Evolutionary conservation across 2,888 invertebrate species (phyloP).

Genomic region (Sphaerolaimus hirsutus): DNA sequence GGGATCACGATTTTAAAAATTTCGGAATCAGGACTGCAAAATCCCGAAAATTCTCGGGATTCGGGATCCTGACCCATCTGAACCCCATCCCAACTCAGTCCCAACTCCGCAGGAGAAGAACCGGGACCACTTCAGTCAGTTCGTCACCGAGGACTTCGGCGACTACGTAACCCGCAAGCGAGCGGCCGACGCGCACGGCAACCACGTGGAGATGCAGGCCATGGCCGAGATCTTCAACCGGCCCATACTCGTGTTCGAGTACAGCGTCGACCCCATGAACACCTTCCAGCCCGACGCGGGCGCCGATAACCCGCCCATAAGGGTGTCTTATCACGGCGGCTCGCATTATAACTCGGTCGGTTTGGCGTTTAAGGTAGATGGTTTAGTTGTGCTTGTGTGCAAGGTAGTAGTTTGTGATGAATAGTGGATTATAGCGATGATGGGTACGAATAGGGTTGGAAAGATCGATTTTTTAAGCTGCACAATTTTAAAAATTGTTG

Average conservation of each 20-base stretch:
- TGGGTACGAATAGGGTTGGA: neutral
- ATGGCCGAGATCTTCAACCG: constrained; percentile 68
- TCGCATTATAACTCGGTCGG: constrained; percentile 58
- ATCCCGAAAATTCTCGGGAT: no score
- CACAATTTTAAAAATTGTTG: no score
- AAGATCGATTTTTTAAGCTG: no score
- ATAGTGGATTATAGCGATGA: neutral
- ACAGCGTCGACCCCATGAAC: constrained; percentile 54
- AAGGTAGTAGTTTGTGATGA: neutral
- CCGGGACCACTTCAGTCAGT: constrained; percentile 59
- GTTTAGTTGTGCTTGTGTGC: neutral
- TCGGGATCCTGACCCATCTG: no score
- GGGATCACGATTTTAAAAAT: no score
- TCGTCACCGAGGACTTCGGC: constrained; percentile 64
- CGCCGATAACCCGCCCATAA: constrained; percentile 37
- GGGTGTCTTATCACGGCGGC: constrained; percentile 59
- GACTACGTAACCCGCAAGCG: constrained; percentile 57
- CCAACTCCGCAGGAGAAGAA: constrained; percentile 57
- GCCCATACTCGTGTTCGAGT: constrained; percentile 60
- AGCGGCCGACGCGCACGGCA: constrained; percentile 53
- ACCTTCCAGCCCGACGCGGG: constrained; percentile 43
- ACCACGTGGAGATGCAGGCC: constrained; percentile 70
- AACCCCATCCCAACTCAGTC: no score
- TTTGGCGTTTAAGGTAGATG: no score
- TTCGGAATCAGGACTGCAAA: no score